Evolutionary conservation across 1,140 invertebrate species (phyloP).

Genomic region (Stenopsyche tienmushanensis): DNA sequence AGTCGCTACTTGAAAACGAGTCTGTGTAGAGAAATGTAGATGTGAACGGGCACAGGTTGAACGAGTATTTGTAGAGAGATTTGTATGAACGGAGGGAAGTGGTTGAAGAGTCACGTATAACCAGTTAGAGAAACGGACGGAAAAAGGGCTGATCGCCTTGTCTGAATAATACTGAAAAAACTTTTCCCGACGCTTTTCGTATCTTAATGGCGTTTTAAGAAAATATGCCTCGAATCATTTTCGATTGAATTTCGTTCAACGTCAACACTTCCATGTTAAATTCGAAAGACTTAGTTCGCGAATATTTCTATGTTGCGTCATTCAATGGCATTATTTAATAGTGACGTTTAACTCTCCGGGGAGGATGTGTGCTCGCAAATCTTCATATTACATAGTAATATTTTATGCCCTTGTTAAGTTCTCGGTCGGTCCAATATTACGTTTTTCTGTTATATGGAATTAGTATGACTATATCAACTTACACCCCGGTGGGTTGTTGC

Average conservation of each 20-base stretch:
- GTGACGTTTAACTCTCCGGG: too few relatives aligned
- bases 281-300: too few relatives aligned
- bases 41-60: conserved; percentile 1
- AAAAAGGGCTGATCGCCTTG: conserved; percentile 31
- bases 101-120: conserved; percentile 35
- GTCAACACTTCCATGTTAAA: too few relatives aligned
- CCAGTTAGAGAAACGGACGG: conserved; percentile 37
- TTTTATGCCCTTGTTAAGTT: background rate
- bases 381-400: background rate
- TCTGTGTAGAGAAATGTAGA: conserved; percentile 18
- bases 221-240: conserved; percentile 39
- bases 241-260: conserved; percentile 40
- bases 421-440: background rate
- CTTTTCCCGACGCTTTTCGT: conserved; percentile 32
- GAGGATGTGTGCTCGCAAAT: too few relatives aligned
- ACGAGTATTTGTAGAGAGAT: conserved; percentile 24
- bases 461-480: conserved; percentile 37
- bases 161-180: conserved; percentile 30
- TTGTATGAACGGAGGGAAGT: conserved; percentile 28
- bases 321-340: too few relatives aligned
- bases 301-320: too few relatives aligned
- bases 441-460: conserved; percentile 29
- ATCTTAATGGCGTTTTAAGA: conserved; percentile 33
- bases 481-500: conserved; percentile 35
- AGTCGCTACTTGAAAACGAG: too few relatives aligned